Conservation (phyloP, 2,888 invertebrate genomes). For the Vanessa cardui region DNA sequence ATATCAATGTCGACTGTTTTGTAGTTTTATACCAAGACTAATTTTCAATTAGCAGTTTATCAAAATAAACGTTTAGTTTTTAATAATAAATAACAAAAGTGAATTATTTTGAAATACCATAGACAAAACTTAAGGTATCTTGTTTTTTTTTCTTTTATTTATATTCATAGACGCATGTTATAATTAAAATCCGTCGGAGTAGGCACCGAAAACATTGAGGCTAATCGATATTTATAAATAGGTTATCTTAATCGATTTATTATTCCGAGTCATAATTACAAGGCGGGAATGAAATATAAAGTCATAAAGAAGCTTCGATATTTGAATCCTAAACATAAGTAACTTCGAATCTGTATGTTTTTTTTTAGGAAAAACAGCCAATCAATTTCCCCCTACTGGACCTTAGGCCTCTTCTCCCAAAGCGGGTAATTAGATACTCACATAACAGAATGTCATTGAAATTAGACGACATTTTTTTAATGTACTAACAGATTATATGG, state of each 20-base stretch:
- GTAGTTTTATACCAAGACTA: neutral
- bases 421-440: too few relatives aligned
- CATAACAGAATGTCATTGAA: too few relatives aligned
- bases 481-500: too few relatives aligned
- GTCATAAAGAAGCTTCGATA: neutral
- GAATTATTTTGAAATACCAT: constrained; percentile 10
- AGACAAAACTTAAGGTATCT: neutral
- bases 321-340: neutral
- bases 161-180: neutral
- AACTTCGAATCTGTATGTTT: neutral
- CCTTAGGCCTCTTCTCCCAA: too few relatives aligned
- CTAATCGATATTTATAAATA: constrained; percentile 19
- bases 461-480: too few relatives aligned
- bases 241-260: constrained; percentile 14
- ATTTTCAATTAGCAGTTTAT: constrained; percentile 13
- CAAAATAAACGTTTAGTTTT: constrained; percentile 24
- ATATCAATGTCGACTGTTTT: neutral
- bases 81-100: constrained; percentile 14
- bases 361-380: neutral
- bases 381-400: too few relatives aligned
- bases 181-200: constrained; percentile 12
- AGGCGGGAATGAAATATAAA: neutral
- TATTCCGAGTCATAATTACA: neutral
- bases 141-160: neutral
- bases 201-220: neutral